These are phyloP conservation scores for Pemphredon lugubris DNA, from an alignment of 2,888 invertebrate genomes.

Conservation along the genomic window DNA sequence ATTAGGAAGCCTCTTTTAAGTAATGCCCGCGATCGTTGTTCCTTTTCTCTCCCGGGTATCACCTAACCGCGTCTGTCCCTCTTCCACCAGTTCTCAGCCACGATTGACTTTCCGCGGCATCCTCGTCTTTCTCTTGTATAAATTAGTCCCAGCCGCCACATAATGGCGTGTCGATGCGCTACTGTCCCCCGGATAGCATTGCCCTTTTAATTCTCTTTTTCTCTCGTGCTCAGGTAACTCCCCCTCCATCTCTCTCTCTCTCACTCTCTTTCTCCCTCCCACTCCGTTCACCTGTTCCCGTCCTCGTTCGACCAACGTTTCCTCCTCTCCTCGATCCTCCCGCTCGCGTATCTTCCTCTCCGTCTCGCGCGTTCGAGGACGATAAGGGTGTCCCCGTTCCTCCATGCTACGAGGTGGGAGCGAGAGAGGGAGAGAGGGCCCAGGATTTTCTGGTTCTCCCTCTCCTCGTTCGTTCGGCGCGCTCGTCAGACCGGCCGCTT, in stretches of 20 bases:
- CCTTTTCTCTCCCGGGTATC: conserved; percentile 35
- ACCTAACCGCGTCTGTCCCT: conserved; percentile 31
- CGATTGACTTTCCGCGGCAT: conserved; percentile 75
- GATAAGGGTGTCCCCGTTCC: conserved; percentile 5
- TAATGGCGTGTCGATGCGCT: conserved; percentile 81
- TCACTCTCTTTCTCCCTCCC: conserved; percentile 7
- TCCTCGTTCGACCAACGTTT: conserved; percentile 23
- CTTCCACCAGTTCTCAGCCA: conserved; percentile 35
- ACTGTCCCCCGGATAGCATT: conserved; percentile 74
- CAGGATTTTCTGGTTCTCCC: conserved; percentile 14
- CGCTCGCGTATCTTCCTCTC: conserved; percentile 6
- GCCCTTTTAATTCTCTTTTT: conserved; percentile 51
- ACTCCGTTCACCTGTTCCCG: conserved; percentile 11
- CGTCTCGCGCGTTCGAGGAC: background rate
- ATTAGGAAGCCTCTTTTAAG: conserved; percentile 77
- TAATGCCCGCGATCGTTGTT: conserved; percentile 65
- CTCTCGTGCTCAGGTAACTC: conserved; percentile 29
- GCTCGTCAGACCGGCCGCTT: conserved; percentile 74
- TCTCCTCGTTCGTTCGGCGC: conserved; percentile 49
- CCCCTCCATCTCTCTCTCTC: conserved; percentile 23
- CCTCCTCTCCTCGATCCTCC: no score
- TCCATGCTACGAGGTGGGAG: background rate
- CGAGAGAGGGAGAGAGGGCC: background rate
- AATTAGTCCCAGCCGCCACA: conserved; percentile 81
- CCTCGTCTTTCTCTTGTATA: conserved; percentile 80